Percentiles rank a stretch among this genome's conserved stretches.
Conservation (phyloP, 2,888 invertebrate genomes). For the Ectemnius cavifrons region DNA sequence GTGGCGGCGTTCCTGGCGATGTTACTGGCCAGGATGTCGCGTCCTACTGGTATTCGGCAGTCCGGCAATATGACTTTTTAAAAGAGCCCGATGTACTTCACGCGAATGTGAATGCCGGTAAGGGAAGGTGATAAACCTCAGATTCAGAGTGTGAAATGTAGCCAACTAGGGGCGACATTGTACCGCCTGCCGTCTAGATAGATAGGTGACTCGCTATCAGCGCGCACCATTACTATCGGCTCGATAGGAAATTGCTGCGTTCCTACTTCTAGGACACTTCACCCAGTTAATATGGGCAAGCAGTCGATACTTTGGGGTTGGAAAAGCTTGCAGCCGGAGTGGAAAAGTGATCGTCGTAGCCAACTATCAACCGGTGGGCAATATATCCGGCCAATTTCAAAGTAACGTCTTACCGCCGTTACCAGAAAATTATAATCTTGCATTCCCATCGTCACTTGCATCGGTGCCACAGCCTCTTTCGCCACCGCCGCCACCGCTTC, state of each 20-base stretch:
- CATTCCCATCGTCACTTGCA: conserved; percentile 70
- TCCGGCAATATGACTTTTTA: conserved; percentile 86
- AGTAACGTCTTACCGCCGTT: conserved; percentile 88
- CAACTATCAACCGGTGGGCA: conserved; percentile 90
- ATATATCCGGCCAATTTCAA: conserved; percentile 86
- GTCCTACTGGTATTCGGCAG: conserved; percentile 90
- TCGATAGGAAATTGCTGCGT: neutral
- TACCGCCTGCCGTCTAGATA: neutral
- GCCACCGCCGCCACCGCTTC: neutral
- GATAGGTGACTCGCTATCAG: neutral
- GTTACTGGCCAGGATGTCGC: conserved; percentile 89
- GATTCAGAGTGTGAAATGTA: neutral
- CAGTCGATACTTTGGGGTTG: conserved; percentile 88
- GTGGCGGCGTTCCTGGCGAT: conserved; percentile 84
- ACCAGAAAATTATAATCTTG: conserved; percentile 81
- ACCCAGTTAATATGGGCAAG: conserved; percentile 92
- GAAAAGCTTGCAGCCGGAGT: conserved; percentile 87
- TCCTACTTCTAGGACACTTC: conserved; percentile 84
- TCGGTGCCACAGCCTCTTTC: conserved; percentile 36
- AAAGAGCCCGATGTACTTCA: conserved; percentile 87
- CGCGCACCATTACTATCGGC: neutral
- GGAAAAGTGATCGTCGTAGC: conserved; percentile 91
- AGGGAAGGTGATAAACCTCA: neutral
- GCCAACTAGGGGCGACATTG: neutral
- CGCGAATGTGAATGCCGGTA: conserved; percentile 89